Percentiles rank a stretch among this genome's conserved stretches.
phyloP scores from a whole-genome alignment of 2,113 vertebrate species.

The Catagonus wagneri region DNA sequence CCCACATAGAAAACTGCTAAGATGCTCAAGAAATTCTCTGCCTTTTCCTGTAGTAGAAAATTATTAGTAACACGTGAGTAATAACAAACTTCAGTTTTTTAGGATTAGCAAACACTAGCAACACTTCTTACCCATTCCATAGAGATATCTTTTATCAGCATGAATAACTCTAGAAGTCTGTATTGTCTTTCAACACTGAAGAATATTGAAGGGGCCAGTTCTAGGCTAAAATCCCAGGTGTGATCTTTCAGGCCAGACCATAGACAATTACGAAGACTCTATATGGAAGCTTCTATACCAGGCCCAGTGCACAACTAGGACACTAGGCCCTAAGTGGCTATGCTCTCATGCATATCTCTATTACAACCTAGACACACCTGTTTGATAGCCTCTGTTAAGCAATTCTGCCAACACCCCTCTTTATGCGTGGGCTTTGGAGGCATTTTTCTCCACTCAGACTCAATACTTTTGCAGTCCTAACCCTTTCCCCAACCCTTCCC shows the following conservation, averaged over 20 bases:
- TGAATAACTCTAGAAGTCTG: background rate
- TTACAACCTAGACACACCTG: background rate
- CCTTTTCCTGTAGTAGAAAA: background rate
- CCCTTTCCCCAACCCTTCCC: fast-evolving
- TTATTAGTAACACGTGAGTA: background rate
- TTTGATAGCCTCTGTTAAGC: background rate
- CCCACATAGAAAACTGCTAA: background rate
- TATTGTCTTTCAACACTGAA: background rate
- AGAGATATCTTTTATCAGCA: background rate
- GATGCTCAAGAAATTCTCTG: background rate
- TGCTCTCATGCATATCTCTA: background rate
- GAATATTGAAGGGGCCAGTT: background rate
- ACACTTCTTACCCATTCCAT: background rate
- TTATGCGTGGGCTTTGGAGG: background rate
- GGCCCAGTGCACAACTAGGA: too few relatives aligned
- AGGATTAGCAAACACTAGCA: background rate
- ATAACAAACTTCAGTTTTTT: background rate
- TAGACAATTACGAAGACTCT: background rate
- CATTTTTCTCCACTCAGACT: background rate
- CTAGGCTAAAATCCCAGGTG: background rate
- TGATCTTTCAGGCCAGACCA: background rate
- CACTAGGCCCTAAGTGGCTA: too few relatives aligned
- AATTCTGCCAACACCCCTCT: background rate
- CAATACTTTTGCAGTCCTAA: background rate
- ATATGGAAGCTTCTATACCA: background rate